A percentile compares a stretch with the other conserved stretches of the same genome.
Evolutionary conservation across 2,797 vertebrate species (phyloP).

Genomic region (Vireo griseus): DNA sequence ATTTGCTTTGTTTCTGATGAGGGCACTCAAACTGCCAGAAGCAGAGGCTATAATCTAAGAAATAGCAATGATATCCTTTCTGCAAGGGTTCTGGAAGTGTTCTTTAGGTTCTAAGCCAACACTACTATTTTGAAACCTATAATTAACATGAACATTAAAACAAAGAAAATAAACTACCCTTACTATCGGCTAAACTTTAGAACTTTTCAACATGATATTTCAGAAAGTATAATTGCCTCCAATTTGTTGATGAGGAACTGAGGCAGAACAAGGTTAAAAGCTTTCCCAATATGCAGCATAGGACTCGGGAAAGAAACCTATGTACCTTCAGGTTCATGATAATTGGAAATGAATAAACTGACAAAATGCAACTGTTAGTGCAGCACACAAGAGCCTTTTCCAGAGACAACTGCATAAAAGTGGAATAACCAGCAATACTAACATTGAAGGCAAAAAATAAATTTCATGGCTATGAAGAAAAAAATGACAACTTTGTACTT

Average conservation of each 20-base stretch:
- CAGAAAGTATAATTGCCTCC: not conserved
- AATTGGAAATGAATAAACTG: not conserved
- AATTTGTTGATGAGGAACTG: not conserved
- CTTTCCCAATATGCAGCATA: not conserved
- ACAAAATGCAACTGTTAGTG: not conserved
- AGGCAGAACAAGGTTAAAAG: not conserved
- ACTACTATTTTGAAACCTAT: not conserved
- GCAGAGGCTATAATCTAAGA: not conserved
- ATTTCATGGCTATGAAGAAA: not conserved
- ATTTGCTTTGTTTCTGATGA: not conserved
- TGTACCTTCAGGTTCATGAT: not conserved
- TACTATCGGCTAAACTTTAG: not conserved
- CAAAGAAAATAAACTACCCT: not conserved
- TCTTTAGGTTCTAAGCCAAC: not conserved
- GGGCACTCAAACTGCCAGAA: not conserved
- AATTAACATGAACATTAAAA: not conserved
- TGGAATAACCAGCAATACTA: not conserved
- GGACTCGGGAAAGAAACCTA: not conserved
- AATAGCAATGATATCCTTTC: not conserved
- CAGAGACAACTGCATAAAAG: not conserved
- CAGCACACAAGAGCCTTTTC: not conserved
- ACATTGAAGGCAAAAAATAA: not conserved
- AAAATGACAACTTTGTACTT: not conserved
- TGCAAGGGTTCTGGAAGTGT: not conserved
- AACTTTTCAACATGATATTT: not conserved